Percentiles rank a stretch among this genome's conserved stretches.
Conservation (phyloP, 2,888 invertebrate genomes). For the Ischnura elegans region DNA sequence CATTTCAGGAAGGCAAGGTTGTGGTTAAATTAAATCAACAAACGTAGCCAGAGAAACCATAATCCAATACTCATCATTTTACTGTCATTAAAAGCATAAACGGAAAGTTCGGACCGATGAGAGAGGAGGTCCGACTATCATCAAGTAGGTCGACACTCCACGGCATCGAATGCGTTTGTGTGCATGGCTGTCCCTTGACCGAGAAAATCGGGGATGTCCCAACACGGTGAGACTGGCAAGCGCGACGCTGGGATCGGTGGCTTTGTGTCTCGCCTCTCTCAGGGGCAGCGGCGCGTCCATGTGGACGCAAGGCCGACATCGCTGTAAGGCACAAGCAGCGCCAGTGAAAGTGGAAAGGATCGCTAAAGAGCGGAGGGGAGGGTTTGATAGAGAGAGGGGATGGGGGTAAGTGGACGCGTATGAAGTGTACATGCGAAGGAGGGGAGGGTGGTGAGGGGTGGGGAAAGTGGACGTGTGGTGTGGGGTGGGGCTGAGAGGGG, state of each 20-base stretch:
- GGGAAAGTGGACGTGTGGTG: neutral
- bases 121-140: too few species aligned
- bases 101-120: too few species aligned
- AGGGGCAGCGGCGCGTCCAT: neutral
- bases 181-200: neutral
- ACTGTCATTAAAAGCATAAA: too few species aligned
- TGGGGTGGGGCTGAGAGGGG: neutral
- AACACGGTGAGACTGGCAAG: neutral
- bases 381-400: neutral
- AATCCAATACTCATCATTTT: too few species aligned
- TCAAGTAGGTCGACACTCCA: neutral
- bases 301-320: neutral
- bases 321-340: slow-evolving; percentile 13
- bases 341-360: slow-evolving; percentile 13
- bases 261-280: neutral
- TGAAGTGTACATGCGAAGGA: too few species aligned
- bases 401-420: too few species aligned
- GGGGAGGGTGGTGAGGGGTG: neutral
- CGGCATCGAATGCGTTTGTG: neutral
- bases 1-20: too few species aligned
- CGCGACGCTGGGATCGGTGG: neutral
- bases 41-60: too few species aligned
- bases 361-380: neutral
- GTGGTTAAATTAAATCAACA: too few species aligned
- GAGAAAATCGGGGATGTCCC: neutral